Evolutionary conservation across 2,113 vertebrate genomes (phyloP), one percentile per base, ranked within the genome.

Genomic region (Brachyhypopomus occidentalis): DNA sequence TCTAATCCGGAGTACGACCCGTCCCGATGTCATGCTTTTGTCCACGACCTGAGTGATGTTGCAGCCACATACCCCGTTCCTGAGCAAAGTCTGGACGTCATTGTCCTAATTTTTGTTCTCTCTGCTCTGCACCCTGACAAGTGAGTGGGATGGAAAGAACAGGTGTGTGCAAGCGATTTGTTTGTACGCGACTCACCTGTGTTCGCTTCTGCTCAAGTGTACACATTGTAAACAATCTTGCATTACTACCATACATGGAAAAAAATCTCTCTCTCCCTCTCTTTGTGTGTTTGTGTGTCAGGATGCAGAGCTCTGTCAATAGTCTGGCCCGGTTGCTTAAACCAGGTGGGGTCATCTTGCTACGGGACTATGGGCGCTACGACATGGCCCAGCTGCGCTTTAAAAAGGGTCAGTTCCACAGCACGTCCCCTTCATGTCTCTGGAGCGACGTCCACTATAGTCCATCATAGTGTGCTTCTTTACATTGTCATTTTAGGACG

Each of bases 301-400:
- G 97, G 89, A 98, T 98, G 96, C 95, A 96, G 62, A 63, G 72
- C 0, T 86, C 94, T 2, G 88, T 99, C 85, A 90, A 74, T 75
- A 92, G 94, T 48, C 87, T 98, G 70, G 95, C 94, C 55, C 84
- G 76, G 36, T 93, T 99, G 72, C 92, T 99, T 62, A 98, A 95
- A 78, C 96, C 97, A 0, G 95, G 96, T 19, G 97, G 98, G 17
- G 89, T 95, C 89, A 92, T 99, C 85, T 89, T 99, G 74, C 92
- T 99, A 83, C 92, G 98, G 79, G 98, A 99, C 90, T 99, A 99
- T 0, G 98, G 98, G 17, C 97, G 98, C 34, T 96, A 97, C 0
- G 98, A 99, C 90, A 94, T 99, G 90, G 97, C 97, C 63, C 98
- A 99, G 75, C 96, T 99, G 25, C 96, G 97, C 4, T 99, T 99